Conservation (phyloP, 2,888 invertebrate species). For the Hypsopygia costalis region DNA sequence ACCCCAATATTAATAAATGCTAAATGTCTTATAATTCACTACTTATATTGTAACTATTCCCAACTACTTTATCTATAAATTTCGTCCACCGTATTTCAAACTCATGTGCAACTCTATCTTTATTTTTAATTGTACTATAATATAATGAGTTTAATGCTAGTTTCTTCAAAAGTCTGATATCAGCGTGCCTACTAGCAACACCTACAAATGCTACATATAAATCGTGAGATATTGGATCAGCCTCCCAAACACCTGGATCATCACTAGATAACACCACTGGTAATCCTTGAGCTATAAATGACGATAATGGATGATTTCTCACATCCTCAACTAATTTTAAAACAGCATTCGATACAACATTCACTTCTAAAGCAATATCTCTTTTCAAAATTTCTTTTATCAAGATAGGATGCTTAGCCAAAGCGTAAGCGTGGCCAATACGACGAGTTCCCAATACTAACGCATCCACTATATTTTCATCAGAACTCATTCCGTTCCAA, state of each 20-base stretch:
- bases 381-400: constrained; percentile 79
- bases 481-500: constrained; percentile 83
- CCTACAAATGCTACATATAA: constrained; percentile 90
- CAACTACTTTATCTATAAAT: constrained; percentile 41
- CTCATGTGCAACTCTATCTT: constrained; percentile 51
- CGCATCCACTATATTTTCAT: constrained; percentile 88
- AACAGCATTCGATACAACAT: constrained; percentile 90
- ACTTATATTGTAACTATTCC: too few relatives aligned
- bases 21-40: too few relatives aligned
- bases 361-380: constrained; percentile 87
- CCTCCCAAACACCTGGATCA: constrained; percentile 89
- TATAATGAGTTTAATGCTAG: constrained; percentile 87
- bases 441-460: constrained; percentile 85
- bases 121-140: constrained; percentile 81
- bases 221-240: constrained; percentile 84
- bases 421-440: constrained; percentile 89
- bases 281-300: constrained; percentile 82
- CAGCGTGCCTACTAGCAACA: constrained; percentile 85
- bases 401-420: constrained; percentile 86
- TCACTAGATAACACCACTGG: constrained; percentile 89
- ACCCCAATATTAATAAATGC: too few relatives aligned
- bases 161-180: constrained; percentile 86
- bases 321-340: constrained; percentile 85
- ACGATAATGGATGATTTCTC: constrained; percentile 87
- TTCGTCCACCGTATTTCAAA: constrained; percentile 64